Evolutionary conservation across 2,888 invertebrate genomes (phyloP), one percentile per base, ranked within the genome.

Genomic region (Isotomurus palustris): DNA sequence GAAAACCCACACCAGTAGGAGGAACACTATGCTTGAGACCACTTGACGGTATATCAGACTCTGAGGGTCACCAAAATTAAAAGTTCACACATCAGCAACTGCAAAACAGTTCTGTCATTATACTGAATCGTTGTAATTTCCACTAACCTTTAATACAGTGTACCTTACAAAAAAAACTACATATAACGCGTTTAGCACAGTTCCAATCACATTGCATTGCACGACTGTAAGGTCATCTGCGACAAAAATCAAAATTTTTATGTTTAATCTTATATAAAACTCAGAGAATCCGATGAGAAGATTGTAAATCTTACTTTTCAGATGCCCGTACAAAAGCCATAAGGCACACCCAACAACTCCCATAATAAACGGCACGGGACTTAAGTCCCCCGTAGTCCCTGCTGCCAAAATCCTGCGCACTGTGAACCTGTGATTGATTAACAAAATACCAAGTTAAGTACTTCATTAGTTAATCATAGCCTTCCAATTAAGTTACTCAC

Each of bases 401-500:
- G 58, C 56, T 5, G 41, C 52, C 43, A 54, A 49, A n/a, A 70
- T 60, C 43, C 64, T 62, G 35, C 52, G 49, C 5, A 60, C 67
- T 17, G 67, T 67, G 35, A 70, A 58, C 54, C 70, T 70, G 32
- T n/a, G n/a, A n/a, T n/a, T n/a, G n/a, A n/a, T n/a, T n/a, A n/a
- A n/a, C n/a, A n/a, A n/a, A n/a, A 27, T 25, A 22, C 17, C 2
- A 32, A 38, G 6, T 43, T 14, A 44, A 44, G 22, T 12, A 44
- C 19, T 10, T 22, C 44, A n/a, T 25, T 22, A 45, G 10, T 24
- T 24, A 22, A 27, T 22, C 2, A 25, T 6, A 17, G n/a, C 14
- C 12, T 27, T 27, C 21, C 17, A 24, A 50, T 2, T 12, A 48
- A 32, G 24, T 14, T 52, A 83, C 87, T 84, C 82, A 91, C 91